These are phyloP conservation scores for Poeciliopsis turrubarensis DNA, from an alignment of 2,113 vertebrate species.

Conservation along the genomic window DNA sequence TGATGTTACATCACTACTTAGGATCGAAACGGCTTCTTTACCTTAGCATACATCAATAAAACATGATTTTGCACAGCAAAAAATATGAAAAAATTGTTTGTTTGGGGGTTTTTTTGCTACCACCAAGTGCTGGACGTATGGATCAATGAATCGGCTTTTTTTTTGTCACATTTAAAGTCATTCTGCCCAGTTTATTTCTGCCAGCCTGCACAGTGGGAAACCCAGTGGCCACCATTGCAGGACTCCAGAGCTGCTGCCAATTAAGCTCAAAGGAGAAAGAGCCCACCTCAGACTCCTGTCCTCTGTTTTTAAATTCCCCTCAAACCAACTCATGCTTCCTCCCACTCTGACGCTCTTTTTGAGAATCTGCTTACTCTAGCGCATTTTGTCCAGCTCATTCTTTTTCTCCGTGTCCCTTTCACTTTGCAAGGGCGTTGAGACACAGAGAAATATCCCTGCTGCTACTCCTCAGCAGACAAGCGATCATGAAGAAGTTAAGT, in stretches of 20 bases:
- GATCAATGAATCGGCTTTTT: constrained; percentile 63
- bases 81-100: background rate
- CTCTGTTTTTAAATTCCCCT: constrained; percentile 35
- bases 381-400: constrained; percentile 19
- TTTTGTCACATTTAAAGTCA: constrained; percentile 62
- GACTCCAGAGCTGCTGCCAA: constrained; percentile 42
- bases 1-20: constrained; percentile 32
- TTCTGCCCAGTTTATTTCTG: constrained; percentile 56
- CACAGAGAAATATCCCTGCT: constrained; percentile 41
- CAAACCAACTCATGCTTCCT: constrained; percentile 46
- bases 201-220: constrained; percentile 27
- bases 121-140: constrained; percentile 30
- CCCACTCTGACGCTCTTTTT: constrained; percentile 47
- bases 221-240: constrained; percentile 46
- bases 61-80: background rate
- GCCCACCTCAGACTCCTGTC: constrained; percentile 35
- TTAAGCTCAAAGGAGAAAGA: constrained; percentile 43
- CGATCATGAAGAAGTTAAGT: constrained; percentile 43
- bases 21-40: constrained; percentile 38
- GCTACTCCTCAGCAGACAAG: constrained; percentile 48
- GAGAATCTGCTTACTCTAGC: constrained; percentile 28
- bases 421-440: constrained; percentile 42
- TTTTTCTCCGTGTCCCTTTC: constrained; percentile 41
- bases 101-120: background rate
- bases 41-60: constrained; percentile 12